These are phyloP conservation scores for Coptotermes formosanus DNA, from an alignment of 1,140 invertebrate genomes.

Conservation along the genomic window DNA sequence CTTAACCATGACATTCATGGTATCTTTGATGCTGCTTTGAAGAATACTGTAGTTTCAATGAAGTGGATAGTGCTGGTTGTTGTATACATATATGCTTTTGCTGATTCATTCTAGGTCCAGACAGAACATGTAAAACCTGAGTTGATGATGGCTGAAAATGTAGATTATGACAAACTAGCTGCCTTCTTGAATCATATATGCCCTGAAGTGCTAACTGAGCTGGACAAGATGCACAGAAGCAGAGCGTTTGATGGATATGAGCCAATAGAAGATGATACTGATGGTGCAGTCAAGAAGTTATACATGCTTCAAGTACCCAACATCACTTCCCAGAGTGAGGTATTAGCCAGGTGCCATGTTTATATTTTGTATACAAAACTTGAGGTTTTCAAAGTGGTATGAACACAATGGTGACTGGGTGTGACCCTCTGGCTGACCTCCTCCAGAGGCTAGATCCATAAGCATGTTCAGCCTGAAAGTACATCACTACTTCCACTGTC, in stretches of 20 bases:
- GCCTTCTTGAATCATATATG: constrained; percentile 48
- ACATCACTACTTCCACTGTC: no score
- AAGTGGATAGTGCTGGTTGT: no score
- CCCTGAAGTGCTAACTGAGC: constrained; percentile 45
- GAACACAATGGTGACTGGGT: no score
- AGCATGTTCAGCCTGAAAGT: no score
- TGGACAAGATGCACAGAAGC: constrained; percentile 48
- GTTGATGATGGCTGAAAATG: constrained; percentile 27
- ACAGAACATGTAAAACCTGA: not conserved
- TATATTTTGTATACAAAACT: no score
- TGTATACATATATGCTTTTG: not conserved
- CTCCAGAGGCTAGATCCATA: no score
- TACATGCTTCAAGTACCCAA: constrained; percentile 5
- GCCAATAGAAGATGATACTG: constrained; percentile 39
- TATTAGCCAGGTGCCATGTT: not conserved
- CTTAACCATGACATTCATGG: no score
- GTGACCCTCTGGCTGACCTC: no score
- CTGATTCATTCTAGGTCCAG: not conserved
- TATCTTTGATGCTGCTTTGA: no score
- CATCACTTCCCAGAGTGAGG: constrained; percentile 3
- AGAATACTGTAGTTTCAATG: no score
- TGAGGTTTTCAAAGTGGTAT: no score
- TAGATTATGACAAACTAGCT: constrained; percentile 47
- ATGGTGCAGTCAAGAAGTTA: constrained; percentile 40
- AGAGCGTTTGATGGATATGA: constrained; percentile 47